Conservation (phyloP, 1,140 invertebrate species). For the Aethina tumida region DNA sequence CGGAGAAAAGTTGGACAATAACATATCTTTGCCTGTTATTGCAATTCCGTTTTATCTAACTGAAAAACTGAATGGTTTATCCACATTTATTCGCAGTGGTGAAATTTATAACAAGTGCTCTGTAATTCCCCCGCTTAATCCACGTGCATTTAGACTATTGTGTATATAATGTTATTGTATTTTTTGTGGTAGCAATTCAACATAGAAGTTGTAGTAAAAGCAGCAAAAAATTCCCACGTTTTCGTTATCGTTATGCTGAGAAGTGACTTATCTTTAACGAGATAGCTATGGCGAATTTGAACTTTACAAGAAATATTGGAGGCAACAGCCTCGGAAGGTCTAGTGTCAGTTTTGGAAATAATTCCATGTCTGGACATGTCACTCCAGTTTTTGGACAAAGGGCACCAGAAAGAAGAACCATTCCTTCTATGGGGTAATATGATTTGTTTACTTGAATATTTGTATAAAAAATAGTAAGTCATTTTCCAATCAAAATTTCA, state of each 20-base stretch:
- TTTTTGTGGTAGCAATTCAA: constrained; percentile 28
- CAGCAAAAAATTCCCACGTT: constrained; percentile 13
- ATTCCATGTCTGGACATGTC: constrained; percentile 56
- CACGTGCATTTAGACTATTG: constrained; percentile 24
- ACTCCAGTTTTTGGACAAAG: constrained; percentile 68
- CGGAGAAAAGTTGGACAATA: constrained; percentile 34
- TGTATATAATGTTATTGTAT: constrained; percentile 29
- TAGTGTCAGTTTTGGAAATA: constrained; percentile 48
- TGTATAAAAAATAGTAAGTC: too few species aligned
- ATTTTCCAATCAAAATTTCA: too few species aligned
- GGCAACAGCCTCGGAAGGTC: constrained; percentile 47
- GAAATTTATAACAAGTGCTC: constrained; percentile 9
- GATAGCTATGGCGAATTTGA: constrained; percentile 43
- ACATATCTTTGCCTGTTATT: constrained; percentile 28
- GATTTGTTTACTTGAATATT: constrained; percentile 8
- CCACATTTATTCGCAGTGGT: constrained; percentile 6
- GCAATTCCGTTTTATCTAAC: constrained; percentile 23
- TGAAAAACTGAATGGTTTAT: constrained; percentile 6
- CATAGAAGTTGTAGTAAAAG: constrained; percentile 11
- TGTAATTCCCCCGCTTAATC: constrained; percentile 12
- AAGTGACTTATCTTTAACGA: constrained; percentile 19
- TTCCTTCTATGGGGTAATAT: constrained; percentile 54
- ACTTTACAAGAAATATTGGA: constrained; percentile 41
- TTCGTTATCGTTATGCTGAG: constrained; percentile 28
- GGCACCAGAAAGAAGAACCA: constrained; percentile 64